phyloP scores from a whole-genome alignment of 2,797 vertebrate species.

The Gambelia wislizenii region DNA sequence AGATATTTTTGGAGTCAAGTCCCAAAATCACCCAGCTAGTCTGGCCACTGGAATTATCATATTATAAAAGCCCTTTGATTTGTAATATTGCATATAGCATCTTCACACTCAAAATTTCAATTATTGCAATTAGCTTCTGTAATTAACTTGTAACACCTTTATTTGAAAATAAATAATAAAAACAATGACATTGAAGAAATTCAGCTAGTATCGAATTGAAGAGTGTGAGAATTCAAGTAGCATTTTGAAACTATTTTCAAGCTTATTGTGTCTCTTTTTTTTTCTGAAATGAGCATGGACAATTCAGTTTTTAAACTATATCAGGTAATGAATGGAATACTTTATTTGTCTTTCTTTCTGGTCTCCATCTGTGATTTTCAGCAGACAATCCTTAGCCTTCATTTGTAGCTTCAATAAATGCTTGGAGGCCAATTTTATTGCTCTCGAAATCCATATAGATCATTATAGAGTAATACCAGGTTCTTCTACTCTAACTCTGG shows the following conservation, averaged over 20 bases:
- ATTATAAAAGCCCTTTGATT: not conserved
- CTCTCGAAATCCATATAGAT: slow-evolving; percentile 17
- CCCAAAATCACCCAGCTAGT: too few relatives aligned
- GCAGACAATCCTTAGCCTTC: not conserved
- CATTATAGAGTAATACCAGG: not conserved
- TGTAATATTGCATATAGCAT: not conserved
- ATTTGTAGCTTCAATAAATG: slow-evolving; percentile 18
- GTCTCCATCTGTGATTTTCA: slow-evolving; percentile 19
- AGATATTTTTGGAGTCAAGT: too few relatives aligned
- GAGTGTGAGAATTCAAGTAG: not conserved
- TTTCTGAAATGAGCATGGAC: not conserved
- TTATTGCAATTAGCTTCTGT: not conserved
- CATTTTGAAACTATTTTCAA: too few relatives aligned
- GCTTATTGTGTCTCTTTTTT: not conserved
- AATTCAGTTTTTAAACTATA: not conserved
- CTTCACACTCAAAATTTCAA: not conserved
- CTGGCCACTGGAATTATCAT: not conserved
- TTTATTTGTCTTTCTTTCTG: not conserved
- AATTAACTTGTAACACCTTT: not conserved
- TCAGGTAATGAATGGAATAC: not conserved
- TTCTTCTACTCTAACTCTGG: not conserved
- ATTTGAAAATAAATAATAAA: not conserved
- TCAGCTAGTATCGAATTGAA: not conserved
- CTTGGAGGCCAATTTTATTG: slow-evolving; percentile 23
- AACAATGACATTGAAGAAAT: not conserved